Evolutionary conservation across 2,797 vertebrate genomes (phyloP), one percentile per base, ranked within the genome.

Genomic region (Eospalax fontanierii): DNA sequence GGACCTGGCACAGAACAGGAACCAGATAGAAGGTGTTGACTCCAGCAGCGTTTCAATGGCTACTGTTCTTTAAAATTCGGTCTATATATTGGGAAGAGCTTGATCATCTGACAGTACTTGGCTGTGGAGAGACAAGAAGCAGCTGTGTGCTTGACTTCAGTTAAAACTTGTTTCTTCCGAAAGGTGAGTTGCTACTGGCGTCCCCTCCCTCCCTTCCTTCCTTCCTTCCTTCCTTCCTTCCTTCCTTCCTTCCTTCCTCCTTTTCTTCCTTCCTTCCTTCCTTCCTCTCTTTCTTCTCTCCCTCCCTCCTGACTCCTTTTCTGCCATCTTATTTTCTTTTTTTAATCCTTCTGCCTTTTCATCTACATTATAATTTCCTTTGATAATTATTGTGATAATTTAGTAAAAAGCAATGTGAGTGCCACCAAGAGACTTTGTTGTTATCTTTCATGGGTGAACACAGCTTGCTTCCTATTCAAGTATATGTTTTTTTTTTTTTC

Each of bases 401-500:
- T 78, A 66, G 6, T 89, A 46, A 73, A 92, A 80, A 65, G 28
- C 87, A 95, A 93, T 50, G 46, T 11, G 75, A 91, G 24, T 87
- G 38, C n/a, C 92, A 40, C 46, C 78, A 87, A 86, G 18, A 85
- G 4, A 46, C 18, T 73, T 63, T 75, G 50, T 65, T 80, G 22
- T 88, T 92, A 35, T 79, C 50, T 71, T 75, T 63, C 46, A 93
- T 91, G 75, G 33, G 24, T 90, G 22, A 94, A 94, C 33, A 95
- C 96, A 86, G 90, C 66, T 91, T 80, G 87, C 83, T 92, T 94
- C 75, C 93, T 89, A 83, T 95, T 96, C 90, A 86, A 90, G 87
- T 87, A 46, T 38, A 50, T 95, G 54, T 89, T 40, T 95, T 97
- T 97, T 95, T 89, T 40, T 95, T 97, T 97, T 95, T 96, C 96